Evolutionary conservation across 1,140 invertebrate species (phyloP).

Genomic region (Pseudomyrmex concolor): DNA sequence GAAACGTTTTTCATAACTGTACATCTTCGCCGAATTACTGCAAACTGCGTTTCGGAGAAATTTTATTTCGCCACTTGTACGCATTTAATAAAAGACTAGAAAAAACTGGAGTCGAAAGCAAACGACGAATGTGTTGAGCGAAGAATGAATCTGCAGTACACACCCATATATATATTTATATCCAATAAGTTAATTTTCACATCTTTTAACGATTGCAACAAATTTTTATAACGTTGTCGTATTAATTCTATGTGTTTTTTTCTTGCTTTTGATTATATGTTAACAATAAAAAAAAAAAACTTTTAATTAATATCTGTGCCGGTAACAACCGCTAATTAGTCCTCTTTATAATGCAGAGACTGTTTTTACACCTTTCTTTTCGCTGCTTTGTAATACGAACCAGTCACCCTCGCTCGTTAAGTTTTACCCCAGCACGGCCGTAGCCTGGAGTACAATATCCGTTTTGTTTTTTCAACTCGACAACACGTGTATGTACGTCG

Average conservation of each 20-base stretch:
- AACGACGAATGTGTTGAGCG: not conserved
- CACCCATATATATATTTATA: too few species aligned
- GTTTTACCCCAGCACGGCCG: slow-evolving; percentile 56
- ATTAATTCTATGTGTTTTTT: slow-evolving; percentile 37
- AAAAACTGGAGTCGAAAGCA: not conserved
- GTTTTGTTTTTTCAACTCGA: slow-evolving; percentile 19
- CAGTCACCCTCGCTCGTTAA: slow-evolving; percentile 65
- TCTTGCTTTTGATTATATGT: slow-evolving; percentile 21
- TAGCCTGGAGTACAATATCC: slow-evolving; percentile 7
- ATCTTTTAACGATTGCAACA: not conserved
- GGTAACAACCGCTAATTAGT: slow-evolving; percentile 68
- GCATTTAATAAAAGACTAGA: slow-evolving; percentile 42
- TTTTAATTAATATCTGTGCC: slow-evolving; percentile 69
- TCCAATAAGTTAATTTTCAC: not conserved
- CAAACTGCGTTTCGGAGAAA: slow-evolving; percentile 10
- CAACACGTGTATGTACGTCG: not conserved
- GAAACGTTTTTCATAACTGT: slow-evolving; percentile 62
- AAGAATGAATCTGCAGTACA: too few species aligned
- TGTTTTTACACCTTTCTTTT: slow-evolving; percentile 57
- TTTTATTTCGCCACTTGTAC: slow-evolving; percentile 54
- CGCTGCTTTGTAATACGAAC: slow-evolving; percentile 65
- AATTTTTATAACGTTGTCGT: slow-evolving; percentile 3
- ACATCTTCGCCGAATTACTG: slow-evolving; percentile 52
- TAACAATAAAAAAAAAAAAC: slow-evolving; percentile 44
- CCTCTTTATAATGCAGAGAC: slow-evolving; percentile 34